Evolutionary conservation across 2,888 invertebrate genomes (phyloP).

Genomic region (Melanchra persicariae): DNA sequence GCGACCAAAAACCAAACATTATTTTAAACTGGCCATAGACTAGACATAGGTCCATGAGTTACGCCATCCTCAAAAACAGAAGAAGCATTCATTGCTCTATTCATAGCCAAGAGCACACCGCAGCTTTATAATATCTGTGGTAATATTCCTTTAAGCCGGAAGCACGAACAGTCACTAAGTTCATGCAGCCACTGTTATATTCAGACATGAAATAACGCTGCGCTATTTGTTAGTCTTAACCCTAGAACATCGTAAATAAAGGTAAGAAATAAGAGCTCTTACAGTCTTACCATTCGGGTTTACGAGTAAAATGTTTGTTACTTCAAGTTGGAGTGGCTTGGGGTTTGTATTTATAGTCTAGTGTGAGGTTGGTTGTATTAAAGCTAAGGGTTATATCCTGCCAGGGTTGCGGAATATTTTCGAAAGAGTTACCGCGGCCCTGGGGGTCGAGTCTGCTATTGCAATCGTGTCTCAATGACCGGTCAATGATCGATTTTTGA

Average conservation of each 20-base stretch:
- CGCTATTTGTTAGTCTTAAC: conserved; percentile 40
- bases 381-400: not conserved
- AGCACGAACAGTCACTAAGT: conserved; percentile 36
- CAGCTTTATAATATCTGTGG: conserved; percentile 7
- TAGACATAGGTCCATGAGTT: not conserved
- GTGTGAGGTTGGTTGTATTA: not conserved
- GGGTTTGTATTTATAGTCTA: conserved; percentile 17
- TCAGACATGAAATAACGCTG: conserved; percentile 50
- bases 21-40: not conserved
- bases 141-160: conserved; percentile 41
- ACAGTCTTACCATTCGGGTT: conserved; percentile 26
- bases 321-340: conserved; percentile 26
- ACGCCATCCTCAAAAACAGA: not conserved
- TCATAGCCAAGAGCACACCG: conserved; percentile 37
- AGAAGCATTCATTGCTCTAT: conserved; percentile 7
- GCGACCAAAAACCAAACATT: not conserved
- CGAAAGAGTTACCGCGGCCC: no score
- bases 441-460: no score
- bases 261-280: conserved; percentile 37
- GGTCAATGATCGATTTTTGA: no score
- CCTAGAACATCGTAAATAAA: conserved; percentile 50
- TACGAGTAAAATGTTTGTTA: conserved; percentile 42
- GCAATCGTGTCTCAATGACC: no score
- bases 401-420: no score
- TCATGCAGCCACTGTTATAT: conserved; percentile 42